phyloP scores from a whole-genome alignment of 2,797 vertebrate genomes.

The Rhadinocentrus ornatus region DNA sequence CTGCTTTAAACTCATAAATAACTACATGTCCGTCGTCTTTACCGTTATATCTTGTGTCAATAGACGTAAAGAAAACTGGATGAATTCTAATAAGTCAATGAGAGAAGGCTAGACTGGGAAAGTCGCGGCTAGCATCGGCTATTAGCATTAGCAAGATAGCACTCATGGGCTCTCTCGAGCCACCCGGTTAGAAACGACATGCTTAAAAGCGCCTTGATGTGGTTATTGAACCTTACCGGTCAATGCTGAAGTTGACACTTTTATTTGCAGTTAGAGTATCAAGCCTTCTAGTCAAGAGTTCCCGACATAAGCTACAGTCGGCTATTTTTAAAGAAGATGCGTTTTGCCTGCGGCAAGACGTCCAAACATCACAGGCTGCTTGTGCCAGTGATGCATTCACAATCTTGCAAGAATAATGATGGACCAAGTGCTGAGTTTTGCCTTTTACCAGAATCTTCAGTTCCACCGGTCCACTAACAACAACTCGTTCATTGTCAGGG shows the following conservation, averaged over 20 bases:
- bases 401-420: conserved; percentile 78
- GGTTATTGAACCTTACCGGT: background rate
- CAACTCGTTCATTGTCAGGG: accelerated
- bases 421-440: conserved; percentile 82
- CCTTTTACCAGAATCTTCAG: conserved; percentile 53
- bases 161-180: background rate
- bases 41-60: accelerated
- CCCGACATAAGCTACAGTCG: accelerated
- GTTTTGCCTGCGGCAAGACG: conserved; percentile 58
- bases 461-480: conserved; percentile 83
- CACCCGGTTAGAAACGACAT: background rate
- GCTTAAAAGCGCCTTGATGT: background rate
- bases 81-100: accelerated
- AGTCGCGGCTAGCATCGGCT: background rate
- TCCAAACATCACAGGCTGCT: conserved; percentile 76
- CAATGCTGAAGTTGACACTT: background rate
- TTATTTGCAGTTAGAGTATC: background rate
- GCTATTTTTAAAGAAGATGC: background rate
- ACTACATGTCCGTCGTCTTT: accelerated
- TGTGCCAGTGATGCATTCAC: conserved; percentile 75
- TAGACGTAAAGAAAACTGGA: accelerated
- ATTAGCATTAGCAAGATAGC: conserved; percentile 56
- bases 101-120: accelerated
- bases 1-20: accelerated
- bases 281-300: background rate